Evolutionary conservation across 92 coral and sea anemone genomes (phyloP), one percentile per base, ranked within the genome.

Genomic region (Porites evermanni): DNA sequence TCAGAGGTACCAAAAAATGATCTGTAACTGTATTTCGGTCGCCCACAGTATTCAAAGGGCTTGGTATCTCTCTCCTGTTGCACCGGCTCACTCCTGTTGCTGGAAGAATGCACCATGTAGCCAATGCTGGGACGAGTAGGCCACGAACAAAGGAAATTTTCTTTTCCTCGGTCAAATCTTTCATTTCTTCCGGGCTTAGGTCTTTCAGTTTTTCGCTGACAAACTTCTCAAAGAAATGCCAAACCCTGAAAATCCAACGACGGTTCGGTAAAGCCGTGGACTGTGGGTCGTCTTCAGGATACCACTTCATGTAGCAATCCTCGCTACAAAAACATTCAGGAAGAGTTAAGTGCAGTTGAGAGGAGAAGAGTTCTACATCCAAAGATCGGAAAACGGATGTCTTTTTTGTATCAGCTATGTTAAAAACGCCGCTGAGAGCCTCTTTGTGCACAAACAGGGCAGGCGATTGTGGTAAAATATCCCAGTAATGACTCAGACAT

Each of bases 41-140:
- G 2, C 23, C 32, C 17, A 56, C 21, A 14, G 17, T 5, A 11
- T 10, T 18, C 3, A 13, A 17, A 53, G 77, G 68, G 26, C 60
- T 10, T 3, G 38, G 12, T 11, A 72, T 8, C 51, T 72, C 23
- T 1, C 6, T 11, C 7, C 26, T 11, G 16, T 5, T 12, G 47
- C 47, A 38, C 6, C 47, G 47, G 6, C 47, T 53, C 38, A 72
- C 64, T 63, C 89, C 88, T 2, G 82, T 82, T 21, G 85, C 91
- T 17, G 97, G 95, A 12, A 94, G 64, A 71, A 94, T 85, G 76
- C 95, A 89, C 91, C 91, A 91, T 12, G 80, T 79, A 13, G 66
- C 70, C 26, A 94, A 79, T 0, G 93, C 90, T 23, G 52, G 89
- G 76, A 53, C 47, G 47, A 38, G 81, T 54, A 14, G 69, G 75